A percentile compares a stretch with the other conserved stretches of the same genome.
Conservation (phyloP, 2,113 vertebrate species). For the Alexandromys fortis region DNA sequence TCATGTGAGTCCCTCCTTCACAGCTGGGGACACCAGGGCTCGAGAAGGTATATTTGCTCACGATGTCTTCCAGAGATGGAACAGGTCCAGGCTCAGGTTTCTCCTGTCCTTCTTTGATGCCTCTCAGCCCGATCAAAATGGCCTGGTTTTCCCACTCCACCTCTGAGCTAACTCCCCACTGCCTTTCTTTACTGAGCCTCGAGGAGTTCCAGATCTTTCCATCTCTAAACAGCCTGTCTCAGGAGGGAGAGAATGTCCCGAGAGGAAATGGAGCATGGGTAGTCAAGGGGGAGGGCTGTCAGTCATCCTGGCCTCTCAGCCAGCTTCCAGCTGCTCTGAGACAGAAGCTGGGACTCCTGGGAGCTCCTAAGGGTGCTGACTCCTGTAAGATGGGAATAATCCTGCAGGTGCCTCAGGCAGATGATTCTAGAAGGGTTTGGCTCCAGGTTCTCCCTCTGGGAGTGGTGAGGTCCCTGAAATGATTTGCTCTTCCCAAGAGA, state of each 20-base stretch:
- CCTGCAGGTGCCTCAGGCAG: background rate
- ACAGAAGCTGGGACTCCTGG: background rate
- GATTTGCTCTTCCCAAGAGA: background rate
- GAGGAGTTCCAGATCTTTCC: background rate
- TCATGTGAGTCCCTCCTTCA: background rate
- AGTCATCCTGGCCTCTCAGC: too few relatives aligned
- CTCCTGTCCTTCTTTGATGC: background rate
- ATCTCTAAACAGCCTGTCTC: background rate
- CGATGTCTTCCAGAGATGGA: accelerated
- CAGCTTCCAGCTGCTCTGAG: background rate
- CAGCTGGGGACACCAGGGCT: background rate
- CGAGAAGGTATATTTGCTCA: background rate
- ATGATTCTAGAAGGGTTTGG: background rate
- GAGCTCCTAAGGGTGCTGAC: background rate
- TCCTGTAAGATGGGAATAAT: background rate
- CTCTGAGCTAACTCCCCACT: background rate
- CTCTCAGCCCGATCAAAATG: background rate
- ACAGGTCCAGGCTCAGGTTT: background rate
- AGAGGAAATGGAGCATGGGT: background rate
- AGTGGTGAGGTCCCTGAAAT: background rate
- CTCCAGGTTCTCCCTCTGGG: background rate
- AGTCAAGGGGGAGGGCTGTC: too few relatives aligned
- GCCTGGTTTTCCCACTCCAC: too few relatives aligned
- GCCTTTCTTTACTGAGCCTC: background rate
- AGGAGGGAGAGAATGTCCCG: background rate